phyloP scores from a whole-genome alignment of 2,113 vertebrate genomes.

The Dipodomys stephensi region DNA sequence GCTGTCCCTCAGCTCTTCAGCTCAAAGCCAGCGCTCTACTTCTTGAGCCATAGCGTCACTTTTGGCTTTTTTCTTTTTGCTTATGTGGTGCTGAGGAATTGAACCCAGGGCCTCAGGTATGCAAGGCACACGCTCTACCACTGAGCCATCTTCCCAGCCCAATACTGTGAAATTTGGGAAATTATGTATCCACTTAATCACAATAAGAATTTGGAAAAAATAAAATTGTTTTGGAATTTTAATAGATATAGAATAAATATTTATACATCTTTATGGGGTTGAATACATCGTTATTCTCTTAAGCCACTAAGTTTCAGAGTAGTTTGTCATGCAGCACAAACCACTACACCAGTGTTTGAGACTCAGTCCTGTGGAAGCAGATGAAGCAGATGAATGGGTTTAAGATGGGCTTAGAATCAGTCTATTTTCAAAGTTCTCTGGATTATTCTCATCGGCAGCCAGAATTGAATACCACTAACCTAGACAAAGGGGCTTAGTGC shows the following conservation, averaged over 20 bases:
- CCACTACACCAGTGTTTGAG: not conserved
- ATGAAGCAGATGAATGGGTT: not conserved
- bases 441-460: not conserved
- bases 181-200: too few relatives aligned
- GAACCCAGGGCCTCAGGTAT: too few relatives aligned
- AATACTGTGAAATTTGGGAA: too few relatives aligned
- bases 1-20: too few relatives aligned
- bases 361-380: not conserved
- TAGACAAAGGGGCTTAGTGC: not conserved
- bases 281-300: not conserved
- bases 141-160: too few relatives aligned
- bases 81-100: too few relatives aligned
- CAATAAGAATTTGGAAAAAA: too few relatives aligned
- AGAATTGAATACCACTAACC: not conserved
- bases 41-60: too few relatives aligned
- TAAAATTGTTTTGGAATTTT: not conserved
- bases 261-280: not conserved
- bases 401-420: not conserved
- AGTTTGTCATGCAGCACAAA: not conserved
- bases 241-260: not conserved
- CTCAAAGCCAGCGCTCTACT: too few relatives aligned
- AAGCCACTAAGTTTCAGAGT: not conserved
- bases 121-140: too few relatives aligned
- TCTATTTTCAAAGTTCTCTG: not conserved
- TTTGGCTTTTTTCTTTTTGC: too few relatives aligned